phyloP scores from a whole-genome alignment of 2,888 invertebrate species.

The Napeogenes sylphis region DNA sequence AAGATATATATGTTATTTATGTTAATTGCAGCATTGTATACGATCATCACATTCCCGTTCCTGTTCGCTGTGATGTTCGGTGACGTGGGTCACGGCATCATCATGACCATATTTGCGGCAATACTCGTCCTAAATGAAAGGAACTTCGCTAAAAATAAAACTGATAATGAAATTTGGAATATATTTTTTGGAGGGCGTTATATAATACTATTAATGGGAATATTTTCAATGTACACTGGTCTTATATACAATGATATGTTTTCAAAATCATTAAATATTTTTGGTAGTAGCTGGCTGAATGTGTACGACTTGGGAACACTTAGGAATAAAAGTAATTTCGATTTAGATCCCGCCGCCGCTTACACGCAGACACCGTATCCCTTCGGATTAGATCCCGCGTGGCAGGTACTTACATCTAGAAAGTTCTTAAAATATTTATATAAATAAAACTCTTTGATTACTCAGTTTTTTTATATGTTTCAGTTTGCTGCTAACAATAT shows the following conservation, averaged over 20 bases:
- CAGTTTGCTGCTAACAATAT: constrained; percentile 81
- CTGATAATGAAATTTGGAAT: constrained; percentile 82
- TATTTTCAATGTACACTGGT: constrained; percentile 86
- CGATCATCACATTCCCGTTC: constrained; percentile 86
- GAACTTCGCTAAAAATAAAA: constrained; percentile 69
- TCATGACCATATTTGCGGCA: constrained; percentile 81
- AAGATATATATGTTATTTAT: background rate
- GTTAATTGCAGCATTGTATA: constrained; percentile 78
- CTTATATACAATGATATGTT: constrained; percentile 86
- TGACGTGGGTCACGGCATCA: constrained; percentile 83
- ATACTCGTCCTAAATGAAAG: constrained; percentile 82
- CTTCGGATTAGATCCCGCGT: constrained; percentile 84
- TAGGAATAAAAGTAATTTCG: constrained; percentile 44
- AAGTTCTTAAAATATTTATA: background rate
- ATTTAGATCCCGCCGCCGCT: constrained; percentile 66
- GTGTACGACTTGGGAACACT: constrained; percentile 57
- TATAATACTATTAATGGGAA: constrained; percentile 84
- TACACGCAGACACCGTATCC: constrained; percentile 78
- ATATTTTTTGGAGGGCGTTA: constrained; percentile 86
- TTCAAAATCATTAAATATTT: constrained; percentile 83
- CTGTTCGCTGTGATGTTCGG: constrained; percentile 89
- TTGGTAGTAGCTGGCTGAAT: constrained; percentile 81
- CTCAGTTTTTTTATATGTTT: constrained; percentile 37
- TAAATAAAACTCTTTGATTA: constrained; percentile 3
- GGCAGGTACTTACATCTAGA: constrained; percentile 70